phyloP scores from a whole-genome alignment of 2,888 invertebrate species.

The Sussaba pulchella region DNA sequence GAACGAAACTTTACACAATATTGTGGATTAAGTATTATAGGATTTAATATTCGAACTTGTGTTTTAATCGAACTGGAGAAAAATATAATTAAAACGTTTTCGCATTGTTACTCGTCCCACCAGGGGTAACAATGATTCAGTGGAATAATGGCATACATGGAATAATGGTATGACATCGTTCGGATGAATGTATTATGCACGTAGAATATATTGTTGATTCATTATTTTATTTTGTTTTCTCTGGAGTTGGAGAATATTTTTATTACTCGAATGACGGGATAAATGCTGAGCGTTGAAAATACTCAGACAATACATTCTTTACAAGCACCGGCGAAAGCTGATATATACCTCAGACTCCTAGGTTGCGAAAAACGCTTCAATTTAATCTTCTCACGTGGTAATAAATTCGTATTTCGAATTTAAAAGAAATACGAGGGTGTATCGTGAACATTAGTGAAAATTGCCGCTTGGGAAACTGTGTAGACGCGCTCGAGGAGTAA shows the following conservation, averaged over 20 bases:
- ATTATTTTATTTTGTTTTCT: too few species aligned
- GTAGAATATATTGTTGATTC: too few species aligned
- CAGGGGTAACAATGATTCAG: too few species aligned
- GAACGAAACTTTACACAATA: background rate
- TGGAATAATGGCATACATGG: too few species aligned
- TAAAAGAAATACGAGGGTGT: slow-evolving; percentile 72
- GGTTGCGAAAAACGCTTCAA: slow-evolving; percentile 49
- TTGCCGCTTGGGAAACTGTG: slow-evolving; percentile 78
- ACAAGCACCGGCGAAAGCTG: slow-evolving; percentile 34
- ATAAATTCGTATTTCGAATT: slow-evolving; percentile 69
- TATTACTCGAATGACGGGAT: background rate
- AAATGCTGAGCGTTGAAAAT: background rate
- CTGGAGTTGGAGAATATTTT: too few species aligned
- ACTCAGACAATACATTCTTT: slow-evolving; percentile 50
- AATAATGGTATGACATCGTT: too few species aligned
- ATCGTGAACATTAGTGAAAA: slow-evolving; percentile 78
- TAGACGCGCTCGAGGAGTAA: slow-evolving; percentile 61
- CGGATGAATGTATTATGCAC: too few species aligned
- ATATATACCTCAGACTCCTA: slow-evolving; percentile 5
- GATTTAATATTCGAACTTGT: background rate
- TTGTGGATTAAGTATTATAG: background rate
- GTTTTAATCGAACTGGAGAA: background rate
- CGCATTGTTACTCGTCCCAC: too few species aligned
- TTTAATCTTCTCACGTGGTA: slow-evolving; percentile 70
- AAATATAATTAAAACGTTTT: too few species aligned